A percentile compares a stretch with the other conserved stretches of the same genome.
Evolutionary conservation across 2,797 vertebrate genomes (phyloP).

Genomic region (Rhodeus uyekii): DNA sequence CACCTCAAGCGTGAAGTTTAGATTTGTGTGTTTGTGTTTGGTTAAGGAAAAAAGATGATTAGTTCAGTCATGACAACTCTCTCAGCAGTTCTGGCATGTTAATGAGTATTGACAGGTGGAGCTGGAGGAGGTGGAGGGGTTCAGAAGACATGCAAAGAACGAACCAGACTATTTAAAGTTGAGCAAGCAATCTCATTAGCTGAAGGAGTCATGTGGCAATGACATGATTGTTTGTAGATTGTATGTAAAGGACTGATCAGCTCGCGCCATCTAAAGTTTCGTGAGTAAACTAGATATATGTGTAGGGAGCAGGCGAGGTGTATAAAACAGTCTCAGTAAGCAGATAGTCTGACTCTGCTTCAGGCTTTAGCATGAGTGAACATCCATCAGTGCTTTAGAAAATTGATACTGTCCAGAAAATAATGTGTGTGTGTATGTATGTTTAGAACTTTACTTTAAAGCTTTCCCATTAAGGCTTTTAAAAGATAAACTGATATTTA

Average conservation of each 20-base stretch:
- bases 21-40: constrained; percentile 22
- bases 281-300: neutral
- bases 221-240: neutral
- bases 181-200: neutral
- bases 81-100: neutral
- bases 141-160: neutral
- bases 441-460: constrained; percentile 31
- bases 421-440: neutral
- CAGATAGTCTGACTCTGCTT: neutral
- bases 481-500: constrained; percentile 38
- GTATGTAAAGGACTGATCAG: neutral
- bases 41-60: neutral
- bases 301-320: neutral
- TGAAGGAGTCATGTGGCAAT: neutral
- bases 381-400: constrained; percentile 41
- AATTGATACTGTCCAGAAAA: constrained; percentile 42
- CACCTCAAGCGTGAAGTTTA: constrained; percentile 6
- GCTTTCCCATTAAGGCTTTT: constrained; percentile 31
- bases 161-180: neutral
- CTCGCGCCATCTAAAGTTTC: neutral
- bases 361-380: constrained; percentile 29
- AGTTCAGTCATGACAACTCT: neutral
- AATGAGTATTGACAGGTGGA: neutral
- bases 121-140: neutral
- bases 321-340: neutral